Base-by-base conservation (phyloP, 2,888 invertebrate genomes). In the Orthosia gothica region DNA sequence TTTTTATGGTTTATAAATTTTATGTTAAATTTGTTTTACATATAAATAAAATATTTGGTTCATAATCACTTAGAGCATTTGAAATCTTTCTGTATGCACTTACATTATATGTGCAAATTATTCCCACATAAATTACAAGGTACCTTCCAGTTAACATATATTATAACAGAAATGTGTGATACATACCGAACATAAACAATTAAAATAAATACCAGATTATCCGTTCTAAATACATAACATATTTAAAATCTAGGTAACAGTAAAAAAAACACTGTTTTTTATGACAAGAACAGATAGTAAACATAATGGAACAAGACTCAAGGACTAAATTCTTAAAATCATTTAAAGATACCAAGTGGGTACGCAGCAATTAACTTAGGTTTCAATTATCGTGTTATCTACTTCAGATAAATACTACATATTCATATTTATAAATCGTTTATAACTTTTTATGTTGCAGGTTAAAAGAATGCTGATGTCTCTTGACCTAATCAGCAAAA, bases 321-420 rank as follows among this genome's bases (percentile, higher is more conserved):
- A 61, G 20, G 16, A 61, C 20, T 58, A 50, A 57, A 79, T 79
- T 74, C 83, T 74, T 81, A 79, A 83, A 74, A 81, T 55, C 32
- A 70, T 74, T 81, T 79, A 20, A 79, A 79, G 74, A 81, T 74
- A 65, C 61, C 65, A n/a, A 61, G 15, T 72, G 23, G 16, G 71
- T 64, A 65, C n/a, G 40, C 18, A 5, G 73, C 32, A 70, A 79
- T 83, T 81, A 81, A 70, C 57, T 71, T n/a, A 23, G 79, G 52
- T 40, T 18, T 45, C 16, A 71, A 79, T 62, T 54, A 74, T 23
- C 62, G 50, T 74, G 45, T 70, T 79, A 79, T 74, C 55, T 26
- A 79, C 61, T 58, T 61, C 59, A 83, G 59, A 73, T 83, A 70
- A 64, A 67, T 82, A 67, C 26, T 52, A 49, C 50, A 76, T 79